Conservation (phyloP, 2,888 invertebrate genomes). For the Hirtodrosophila alboralis region DNA sequence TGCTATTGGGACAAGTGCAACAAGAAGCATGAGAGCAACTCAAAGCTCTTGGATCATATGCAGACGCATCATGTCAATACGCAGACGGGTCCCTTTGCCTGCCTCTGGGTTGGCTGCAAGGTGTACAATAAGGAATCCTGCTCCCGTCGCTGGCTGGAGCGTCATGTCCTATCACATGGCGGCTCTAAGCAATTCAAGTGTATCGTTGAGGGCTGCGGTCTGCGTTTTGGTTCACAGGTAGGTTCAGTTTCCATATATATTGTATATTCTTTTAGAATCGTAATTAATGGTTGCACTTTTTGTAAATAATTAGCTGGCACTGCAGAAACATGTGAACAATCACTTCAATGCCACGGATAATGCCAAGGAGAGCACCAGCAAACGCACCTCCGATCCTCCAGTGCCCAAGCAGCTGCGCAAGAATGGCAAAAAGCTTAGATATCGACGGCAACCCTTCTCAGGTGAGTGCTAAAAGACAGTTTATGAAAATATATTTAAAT, state of each 20-base stretch:
- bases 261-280: no score
- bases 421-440: constrained; percentile 94
- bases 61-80: constrained; percentile 94
- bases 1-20: constrained; percentile 94
- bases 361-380: constrained; percentile 85
- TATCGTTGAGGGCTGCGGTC: constrained; percentile 97
- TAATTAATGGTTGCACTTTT: not conserved
- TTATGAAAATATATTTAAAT: no score
- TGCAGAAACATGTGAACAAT: constrained; percentile 96
- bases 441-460: constrained; percentile 94
- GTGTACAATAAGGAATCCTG: constrained; percentile 96
- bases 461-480: constrained; percentile 87
- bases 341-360: constrained; percentile 90
- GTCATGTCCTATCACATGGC: constrained; percentile 95
- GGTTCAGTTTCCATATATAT: no score
- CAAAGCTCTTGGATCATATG: constrained; percentile 93
- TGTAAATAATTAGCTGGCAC: constrained; percentile 85
- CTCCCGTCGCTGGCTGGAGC: constrained; percentile 95
- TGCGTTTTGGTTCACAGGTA: constrained; percentile 94
- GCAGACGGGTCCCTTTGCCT: constrained; percentile 94
- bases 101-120: constrained; percentile 97
- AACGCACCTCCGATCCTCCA: constrained; percentile 90
- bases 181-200: constrained; percentile 97
- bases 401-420: constrained; percentile 92
- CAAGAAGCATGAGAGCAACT: constrained; percentile 90